A percentile compares a stretch with the other conserved stretches of the same genome.
These are phyloP conservation scores for Tetraneura akinire DNA, from an alignment of 1,140 invertebrate genomes.

Conservation along the genomic window DNA sequence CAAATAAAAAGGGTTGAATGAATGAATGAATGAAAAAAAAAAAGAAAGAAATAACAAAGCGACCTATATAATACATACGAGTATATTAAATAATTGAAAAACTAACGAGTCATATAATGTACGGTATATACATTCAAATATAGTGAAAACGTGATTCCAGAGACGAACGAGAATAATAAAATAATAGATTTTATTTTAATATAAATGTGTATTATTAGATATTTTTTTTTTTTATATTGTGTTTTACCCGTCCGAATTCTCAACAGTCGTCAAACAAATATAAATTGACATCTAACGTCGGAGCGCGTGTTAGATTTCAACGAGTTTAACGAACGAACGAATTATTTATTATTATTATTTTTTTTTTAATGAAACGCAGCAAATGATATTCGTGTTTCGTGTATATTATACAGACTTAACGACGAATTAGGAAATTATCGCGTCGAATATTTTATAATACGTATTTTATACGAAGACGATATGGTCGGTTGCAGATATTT, in stretches of 20 bases:
- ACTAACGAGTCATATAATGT: conserved; percentile 3
- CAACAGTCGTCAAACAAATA: neutral
- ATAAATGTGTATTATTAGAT: no score
- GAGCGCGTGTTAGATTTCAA: neutral
- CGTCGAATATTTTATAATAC: no score
- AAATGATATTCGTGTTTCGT: no score
- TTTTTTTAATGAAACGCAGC: neutral
- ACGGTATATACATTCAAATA: neutral
- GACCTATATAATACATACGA: no score
- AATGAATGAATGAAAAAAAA: no score
- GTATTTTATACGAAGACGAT: no score
- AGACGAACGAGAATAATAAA: neutral
- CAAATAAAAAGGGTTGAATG: neutral
- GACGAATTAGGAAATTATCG: neutral
- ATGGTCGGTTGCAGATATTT: no score
- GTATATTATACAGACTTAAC: no score
- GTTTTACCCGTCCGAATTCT: no score
- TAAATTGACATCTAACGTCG: neutral
- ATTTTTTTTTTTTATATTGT: no score
- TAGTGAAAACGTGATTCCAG: neutral
- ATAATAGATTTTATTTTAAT: no score
- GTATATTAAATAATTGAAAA: neutral
- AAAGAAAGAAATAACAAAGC: neutral
- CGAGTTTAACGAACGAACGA: neutral
- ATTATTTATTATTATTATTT: neutral